phyloP scores from a whole-genome alignment of 2,797 vertebrate genomes.

The Erpetoichthys calabaricus region DNA sequence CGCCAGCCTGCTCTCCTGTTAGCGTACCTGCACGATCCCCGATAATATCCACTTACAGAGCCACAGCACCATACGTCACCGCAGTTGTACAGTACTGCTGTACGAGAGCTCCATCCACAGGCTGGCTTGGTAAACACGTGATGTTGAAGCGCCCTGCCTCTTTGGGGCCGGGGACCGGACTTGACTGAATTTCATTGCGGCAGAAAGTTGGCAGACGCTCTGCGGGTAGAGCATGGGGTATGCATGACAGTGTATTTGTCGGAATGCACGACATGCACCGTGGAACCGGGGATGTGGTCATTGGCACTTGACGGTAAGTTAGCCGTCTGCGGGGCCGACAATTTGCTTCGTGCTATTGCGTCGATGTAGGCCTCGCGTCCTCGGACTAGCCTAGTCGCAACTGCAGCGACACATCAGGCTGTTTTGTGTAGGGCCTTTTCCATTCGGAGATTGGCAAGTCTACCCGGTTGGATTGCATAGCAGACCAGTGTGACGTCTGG shows the following conservation, averaged over 20 bases:
- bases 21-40: too few relatives aligned
- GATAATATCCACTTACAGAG: too few relatives aligned
- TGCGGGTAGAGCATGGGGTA: slow-evolving; percentile 25
- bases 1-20: too few relatives aligned
- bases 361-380: slow-evolving; percentile 7
- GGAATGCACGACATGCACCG: not conserved
- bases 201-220: slow-evolving; percentile 20
- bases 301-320: slow-evolving; percentile 15
- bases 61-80: too few relatives aligned
- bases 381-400: not conserved
- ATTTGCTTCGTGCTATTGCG: not conserved
- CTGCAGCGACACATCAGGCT: not conserved
- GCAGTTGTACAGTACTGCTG: too few relatives aligned
- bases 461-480: too few relatives aligned
- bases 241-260: slow-evolving; percentile 7
- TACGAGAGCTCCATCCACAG: not conserved
- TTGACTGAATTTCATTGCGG: slow-evolving; percentile 18
- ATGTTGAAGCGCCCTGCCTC: slow-evolving; percentile 24
- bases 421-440: too few relatives aligned
- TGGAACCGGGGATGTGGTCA: slow-evolving; percentile 8
- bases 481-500: too few relatives aligned
- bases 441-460: too few relatives aligned
- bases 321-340: not conserved
- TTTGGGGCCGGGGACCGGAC: slow-evolving; percentile 12
- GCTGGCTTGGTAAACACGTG: slow-evolving; percentile 2